phyloP scores from a whole-genome alignment of 2,888 invertebrate species.

The Melieria crassipennis region DNA sequence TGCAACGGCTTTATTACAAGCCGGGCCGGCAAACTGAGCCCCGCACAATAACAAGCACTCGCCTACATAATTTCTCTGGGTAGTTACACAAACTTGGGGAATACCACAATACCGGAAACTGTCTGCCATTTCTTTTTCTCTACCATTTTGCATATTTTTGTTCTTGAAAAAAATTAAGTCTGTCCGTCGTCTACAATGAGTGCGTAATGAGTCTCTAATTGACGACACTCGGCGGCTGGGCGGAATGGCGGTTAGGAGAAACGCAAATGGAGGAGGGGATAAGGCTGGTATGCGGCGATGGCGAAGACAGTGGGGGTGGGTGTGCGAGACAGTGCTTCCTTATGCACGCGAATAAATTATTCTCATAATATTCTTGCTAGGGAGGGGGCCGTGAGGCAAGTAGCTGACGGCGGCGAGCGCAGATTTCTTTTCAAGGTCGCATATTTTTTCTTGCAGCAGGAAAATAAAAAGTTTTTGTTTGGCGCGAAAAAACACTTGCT shows the following conservation, averaged over 20 bases:
- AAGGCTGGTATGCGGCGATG: conserved; percentile 9
- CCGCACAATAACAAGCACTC: too few species aligned
- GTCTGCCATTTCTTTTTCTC: conserved; percentile 28
- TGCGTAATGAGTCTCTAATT: conserved; percentile 64
- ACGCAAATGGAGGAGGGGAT: not conserved
- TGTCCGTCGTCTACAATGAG: conserved; percentile 59
- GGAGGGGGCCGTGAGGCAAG: conserved; percentile 10
- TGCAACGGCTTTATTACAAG: too few species aligned
- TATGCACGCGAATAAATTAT: conserved; percentile 29
- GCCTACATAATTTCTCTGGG: not conserved
- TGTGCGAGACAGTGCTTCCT: conserved; percentile 15
- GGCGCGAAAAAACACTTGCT: conserved; percentile 32
- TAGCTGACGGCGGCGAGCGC: conserved; percentile 22
- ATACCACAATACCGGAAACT: conserved; percentile 19
- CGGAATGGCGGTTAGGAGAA: conserved; percentile 22
- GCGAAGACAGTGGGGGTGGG: conserved; percentile 12
- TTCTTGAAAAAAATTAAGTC: conserved; percentile 50
- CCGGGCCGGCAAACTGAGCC: too few species aligned
- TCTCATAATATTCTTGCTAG: conserved; percentile 31
- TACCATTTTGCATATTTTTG: conserved; percentile 27
- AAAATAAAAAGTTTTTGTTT: conserved; percentile 45
- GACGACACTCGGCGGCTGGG: conserved; percentile 50
- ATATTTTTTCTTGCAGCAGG: conserved; percentile 40
- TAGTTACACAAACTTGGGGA: conserved; percentile 30
- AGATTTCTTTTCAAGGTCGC: conserved; percentile 45